phyloP scores from a whole-genome alignment of 2,797 vertebrate species.

The Pitangus sulphuratus region DNA sequence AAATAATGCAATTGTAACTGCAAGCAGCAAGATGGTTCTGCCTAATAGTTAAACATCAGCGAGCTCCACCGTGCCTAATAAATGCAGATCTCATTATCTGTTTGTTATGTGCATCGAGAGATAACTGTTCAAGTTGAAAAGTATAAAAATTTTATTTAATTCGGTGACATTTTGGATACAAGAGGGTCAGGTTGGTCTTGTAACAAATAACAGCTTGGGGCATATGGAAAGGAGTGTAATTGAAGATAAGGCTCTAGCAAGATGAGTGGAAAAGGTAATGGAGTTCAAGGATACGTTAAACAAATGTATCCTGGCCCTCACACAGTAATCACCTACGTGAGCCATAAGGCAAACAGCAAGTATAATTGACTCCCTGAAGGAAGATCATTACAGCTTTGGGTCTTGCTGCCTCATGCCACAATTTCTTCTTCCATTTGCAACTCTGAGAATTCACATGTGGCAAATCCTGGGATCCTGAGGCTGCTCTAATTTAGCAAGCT shows the following conservation, averaged over 20 bases:
- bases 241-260: slow-evolving; percentile 60
- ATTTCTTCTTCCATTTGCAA: slow-evolving; percentile 12
- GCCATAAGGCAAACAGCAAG: slow-evolving; percentile 50
- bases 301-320: slow-evolving; percentile 17
- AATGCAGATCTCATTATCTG: slow-evolving; percentile 70
- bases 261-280: slow-evolving; percentile 50
- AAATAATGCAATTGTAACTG: slow-evolving; percentile 10
- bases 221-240: slow-evolving; percentile 31
- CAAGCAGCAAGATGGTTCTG: slow-evolving; percentile 30
- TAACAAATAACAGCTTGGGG: slow-evolving; percentile 37
- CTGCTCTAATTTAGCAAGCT: not conserved
- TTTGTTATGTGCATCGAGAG: slow-evolving; percentile 61
- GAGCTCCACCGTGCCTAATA: slow-evolving; percentile 34
- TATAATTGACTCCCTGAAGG: slow-evolving; percentile 41
- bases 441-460: not conserved
- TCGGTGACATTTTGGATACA: slow-evolving; percentile 46
- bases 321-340: slow-evolving; percentile 3
- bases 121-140: slow-evolving; percentile 57
- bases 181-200: slow-evolving; percentile 27
- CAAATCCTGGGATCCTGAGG: not conserved
- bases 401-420: not conserved
- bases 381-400: slow-evolving; percentile 13
- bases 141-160: slow-evolving; percentile 66
- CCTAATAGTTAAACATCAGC: slow-evolving; percentile 41
- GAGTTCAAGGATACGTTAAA: slow-evolving; percentile 52